phyloP scores from a whole-genome alignment of 1,140 invertebrate species.

The Bombyx mandarina region DNA sequence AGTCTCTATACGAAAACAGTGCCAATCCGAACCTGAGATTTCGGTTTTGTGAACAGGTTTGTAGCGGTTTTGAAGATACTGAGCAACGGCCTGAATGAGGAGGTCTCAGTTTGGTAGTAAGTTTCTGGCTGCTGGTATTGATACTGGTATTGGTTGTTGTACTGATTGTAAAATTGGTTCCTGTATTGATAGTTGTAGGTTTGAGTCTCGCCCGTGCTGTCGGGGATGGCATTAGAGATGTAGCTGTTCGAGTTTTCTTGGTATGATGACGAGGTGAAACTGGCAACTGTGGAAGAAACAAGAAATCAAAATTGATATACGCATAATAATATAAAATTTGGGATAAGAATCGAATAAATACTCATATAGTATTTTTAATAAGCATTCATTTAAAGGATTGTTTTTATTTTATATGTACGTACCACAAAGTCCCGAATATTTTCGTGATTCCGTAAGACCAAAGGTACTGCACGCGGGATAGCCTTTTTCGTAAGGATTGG shows the following conservation, averaged over 20 bases:
- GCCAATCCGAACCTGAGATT: conserved; percentile 46
- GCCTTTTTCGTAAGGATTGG: conserved; percentile 81
- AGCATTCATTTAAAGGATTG: not conserved
- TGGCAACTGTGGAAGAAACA: conserved; percentile 31
- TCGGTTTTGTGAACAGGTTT: conserved; percentile 53
- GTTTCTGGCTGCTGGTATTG: conserved; percentile 45
- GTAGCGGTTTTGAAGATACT: conserved; percentile 56
- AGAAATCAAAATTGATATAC: not conserved
- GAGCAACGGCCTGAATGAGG: conserved; percentile 52
- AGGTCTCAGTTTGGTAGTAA: conserved; percentile 36
- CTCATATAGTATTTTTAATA: not conserved
- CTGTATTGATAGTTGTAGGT: conserved; percentile 49
- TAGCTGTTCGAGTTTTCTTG: conserved; percentile 51
- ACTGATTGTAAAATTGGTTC: conserved; percentile 49
- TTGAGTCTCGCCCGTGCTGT: conserved; percentile 47
- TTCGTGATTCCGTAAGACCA: conserved; percentile 78
- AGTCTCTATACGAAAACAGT: conserved; percentile 44
- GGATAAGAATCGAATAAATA: not conserved
- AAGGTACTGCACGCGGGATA: conserved; percentile 78
- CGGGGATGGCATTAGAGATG: conserved; percentile 61
- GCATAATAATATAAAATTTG: not conserved
- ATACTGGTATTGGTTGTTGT: conserved; percentile 53
- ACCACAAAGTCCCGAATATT: conserved; percentile 85
- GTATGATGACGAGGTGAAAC: conserved; percentile 46
- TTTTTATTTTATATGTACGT: conserved; percentile 45